Conservation (phyloP, 92 coral and sea anemone species). For the Bergia sp. region DNA sequence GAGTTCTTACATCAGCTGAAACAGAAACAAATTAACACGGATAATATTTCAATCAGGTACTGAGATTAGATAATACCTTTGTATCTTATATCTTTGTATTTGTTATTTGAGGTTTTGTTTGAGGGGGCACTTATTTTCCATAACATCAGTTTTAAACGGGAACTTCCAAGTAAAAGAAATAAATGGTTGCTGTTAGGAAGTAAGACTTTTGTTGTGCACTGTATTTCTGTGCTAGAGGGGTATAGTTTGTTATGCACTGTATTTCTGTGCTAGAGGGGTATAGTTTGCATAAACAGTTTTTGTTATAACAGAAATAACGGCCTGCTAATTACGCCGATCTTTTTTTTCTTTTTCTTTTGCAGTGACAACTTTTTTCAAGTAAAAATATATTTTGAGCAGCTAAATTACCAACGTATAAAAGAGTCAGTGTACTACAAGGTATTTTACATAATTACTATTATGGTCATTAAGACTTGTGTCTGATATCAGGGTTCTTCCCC, state of each 20-base stretch:
- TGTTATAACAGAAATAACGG: not conserved
- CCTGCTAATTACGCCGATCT: not conserved
- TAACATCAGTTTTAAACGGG: too few relatives aligned
- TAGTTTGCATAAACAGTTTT: too few relatives aligned
- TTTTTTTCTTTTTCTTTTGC: not conserved
- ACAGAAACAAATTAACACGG: not conserved
- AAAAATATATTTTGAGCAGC: not conserved
- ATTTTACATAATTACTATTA: not conserved
- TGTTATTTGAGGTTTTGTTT: too few relatives aligned
- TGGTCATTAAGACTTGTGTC: too few relatives aligned
- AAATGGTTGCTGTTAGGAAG: too few relatives aligned
- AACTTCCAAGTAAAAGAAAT: too few relatives aligned
- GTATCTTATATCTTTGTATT: not conserved
- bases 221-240: too few relatives aligned
- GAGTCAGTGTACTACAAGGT: conserved; percentile 1
- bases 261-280: too few relatives aligned
- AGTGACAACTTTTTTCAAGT: conserved; percentile 13
- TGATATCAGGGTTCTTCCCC: too few relatives aligned
- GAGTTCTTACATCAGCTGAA: not conserved
- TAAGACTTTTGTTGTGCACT: too few relatives aligned
- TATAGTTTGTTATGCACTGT: too few relatives aligned
- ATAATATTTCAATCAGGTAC: not conserved
- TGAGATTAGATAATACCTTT: not conserved
- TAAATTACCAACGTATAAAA: conserved; percentile 8
- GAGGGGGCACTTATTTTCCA: too few relatives aligned